Evolutionary conservation across 2,888 invertebrate species (phyloP).

Genomic region (Hedya salicella): DNA sequence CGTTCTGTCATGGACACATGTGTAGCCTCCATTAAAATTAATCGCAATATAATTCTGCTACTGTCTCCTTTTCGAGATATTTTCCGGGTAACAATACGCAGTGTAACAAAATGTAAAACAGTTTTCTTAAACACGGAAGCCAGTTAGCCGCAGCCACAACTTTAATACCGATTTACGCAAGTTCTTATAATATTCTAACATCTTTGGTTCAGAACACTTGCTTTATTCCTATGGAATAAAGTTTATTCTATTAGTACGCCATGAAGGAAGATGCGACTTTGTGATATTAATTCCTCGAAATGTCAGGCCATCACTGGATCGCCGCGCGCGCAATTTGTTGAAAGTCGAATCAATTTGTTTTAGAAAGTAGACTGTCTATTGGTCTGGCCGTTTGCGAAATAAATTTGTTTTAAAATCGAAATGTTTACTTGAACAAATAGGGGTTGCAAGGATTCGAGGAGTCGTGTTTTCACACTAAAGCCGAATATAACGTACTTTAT

Average conservation of each 20-base stretch:
- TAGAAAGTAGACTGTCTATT: slow-evolving; percentile 75
- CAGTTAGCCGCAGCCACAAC: slow-evolving; percentile 35
- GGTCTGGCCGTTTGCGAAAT: slow-evolving; percentile 62
- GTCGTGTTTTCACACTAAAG: background rate
- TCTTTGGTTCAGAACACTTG: background rate
- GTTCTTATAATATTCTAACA: background rate
- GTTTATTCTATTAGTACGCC: background rate
- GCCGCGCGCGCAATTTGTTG: slow-evolving; percentile 70
- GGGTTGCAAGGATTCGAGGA: background rate
- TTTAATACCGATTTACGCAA: background rate
- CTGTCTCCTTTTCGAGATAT: slow-evolving; percentile 7
- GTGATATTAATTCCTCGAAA: slow-evolving; percentile 54
- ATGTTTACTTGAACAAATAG: slow-evolving; percentile 2
- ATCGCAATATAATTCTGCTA: background rate
- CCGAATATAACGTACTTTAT: too few relatives aligned
- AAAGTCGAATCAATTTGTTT: slow-evolving; percentile 82
- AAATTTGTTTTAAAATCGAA: slow-evolving; percentile 51
- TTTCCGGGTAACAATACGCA: slow-evolving; percentile 17
- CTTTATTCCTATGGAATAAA: background rate
- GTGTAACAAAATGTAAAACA: slow-evolving; percentile 26
- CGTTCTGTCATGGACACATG: background rate
- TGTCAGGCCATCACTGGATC: slow-evolving; percentile 64
- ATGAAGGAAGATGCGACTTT: slow-evolving; percentile 45
- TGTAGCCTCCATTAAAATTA: slow-evolving; percentile 6
- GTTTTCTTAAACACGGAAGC: slow-evolving; percentile 37